Conservation (phyloP, 1,140 invertebrate species). For the Saxidomus purpurata region DNA sequence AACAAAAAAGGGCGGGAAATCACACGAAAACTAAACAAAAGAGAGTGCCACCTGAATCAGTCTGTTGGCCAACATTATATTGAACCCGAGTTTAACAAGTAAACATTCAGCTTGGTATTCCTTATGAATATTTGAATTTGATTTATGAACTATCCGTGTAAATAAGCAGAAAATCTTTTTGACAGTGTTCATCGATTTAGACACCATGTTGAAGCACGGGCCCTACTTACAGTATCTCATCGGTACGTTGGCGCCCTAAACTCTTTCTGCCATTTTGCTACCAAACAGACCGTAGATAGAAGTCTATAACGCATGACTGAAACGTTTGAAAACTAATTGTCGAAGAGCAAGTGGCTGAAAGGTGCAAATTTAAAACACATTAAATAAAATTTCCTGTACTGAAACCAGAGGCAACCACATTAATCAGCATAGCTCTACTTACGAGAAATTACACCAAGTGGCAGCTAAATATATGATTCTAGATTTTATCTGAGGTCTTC, state of each 20-base stretch:
- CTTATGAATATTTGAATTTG: no score
- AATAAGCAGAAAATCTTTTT: no score
- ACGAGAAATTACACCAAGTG: constrained; percentile 42
- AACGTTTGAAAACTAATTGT: constrained; percentile 25
- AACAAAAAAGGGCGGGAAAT: no score
- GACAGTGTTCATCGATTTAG: no score
- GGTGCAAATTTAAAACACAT: constrained; percentile 53
- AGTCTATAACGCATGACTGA: neutral
- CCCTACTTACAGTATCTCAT: neutral
- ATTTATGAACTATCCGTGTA: no score
- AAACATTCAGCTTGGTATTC: no score
- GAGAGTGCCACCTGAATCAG: no score
- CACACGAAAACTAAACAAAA: no score
- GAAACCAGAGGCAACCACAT: constrained; percentile 26
- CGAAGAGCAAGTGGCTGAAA: constrained; percentile 8
- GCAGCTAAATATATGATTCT: constrained; percentile 39
- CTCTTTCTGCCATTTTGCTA: neutral
- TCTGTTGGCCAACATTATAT: no score
- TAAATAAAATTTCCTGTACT: constrained; percentile 43
- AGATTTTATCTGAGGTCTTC: constrained; percentile 32
- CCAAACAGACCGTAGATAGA: constrained; percentile 6
- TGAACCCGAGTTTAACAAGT: no score
- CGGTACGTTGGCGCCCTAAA: neutral
- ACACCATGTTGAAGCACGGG: neutral
- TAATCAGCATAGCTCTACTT: constrained; percentile 11